Base-by-base conservation (phyloP, 2,888 invertebrate genomes). In the Cephalotes varians region DNA sequence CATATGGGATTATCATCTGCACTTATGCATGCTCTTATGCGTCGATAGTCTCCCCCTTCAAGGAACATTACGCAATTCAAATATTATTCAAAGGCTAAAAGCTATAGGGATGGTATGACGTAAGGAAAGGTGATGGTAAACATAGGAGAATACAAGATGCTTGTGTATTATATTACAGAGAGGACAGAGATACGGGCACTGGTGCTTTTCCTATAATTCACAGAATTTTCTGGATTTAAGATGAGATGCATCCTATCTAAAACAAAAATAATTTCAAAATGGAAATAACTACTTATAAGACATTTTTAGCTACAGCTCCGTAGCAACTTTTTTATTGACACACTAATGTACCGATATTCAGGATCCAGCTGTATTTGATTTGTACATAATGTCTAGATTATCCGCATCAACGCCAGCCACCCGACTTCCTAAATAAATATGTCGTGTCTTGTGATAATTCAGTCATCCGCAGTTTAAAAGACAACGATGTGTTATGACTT, bases 61-160 rank as follows among this genome's bases (percentile, higher is more conserved):
- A 88, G 90, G 87, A 86, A 90, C 93, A 93, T 94, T 94, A 94
- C 93, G 94, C 94, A 94, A 94, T 94, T 94, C 94, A 94, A 94
- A 94, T 94, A 94, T 94, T 94, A 94, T 94, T 94, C 93, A 94
- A 94, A 94, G 94, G 93, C 93, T 94, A 94, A 94, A 94, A 94
- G 94, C 93, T 92, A 88, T 87, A 84, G 91, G 89, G 90, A 85
- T 72, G 65, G 91, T 92, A 92, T 92, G 93, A 92, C 91, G 90
- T 89, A 92, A 92, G 90, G 84, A 87, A 87, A 82, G 56, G 81
- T 85, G 83, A 77, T 91, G 85, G 86, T 84, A 87, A 86, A 86
- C 83, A 87, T 76, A 65, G 81, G 74, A 72, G 76, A 85, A 83
- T 80, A 84, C 73, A 69, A 85, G 86, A 85, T 86, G 83, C 84